Evolutionary conservation across 2,888 invertebrate genomes (phyloP), one percentile per base, ranked within the genome.

Genomic region (Gandaritis pyraliata): DNA sequence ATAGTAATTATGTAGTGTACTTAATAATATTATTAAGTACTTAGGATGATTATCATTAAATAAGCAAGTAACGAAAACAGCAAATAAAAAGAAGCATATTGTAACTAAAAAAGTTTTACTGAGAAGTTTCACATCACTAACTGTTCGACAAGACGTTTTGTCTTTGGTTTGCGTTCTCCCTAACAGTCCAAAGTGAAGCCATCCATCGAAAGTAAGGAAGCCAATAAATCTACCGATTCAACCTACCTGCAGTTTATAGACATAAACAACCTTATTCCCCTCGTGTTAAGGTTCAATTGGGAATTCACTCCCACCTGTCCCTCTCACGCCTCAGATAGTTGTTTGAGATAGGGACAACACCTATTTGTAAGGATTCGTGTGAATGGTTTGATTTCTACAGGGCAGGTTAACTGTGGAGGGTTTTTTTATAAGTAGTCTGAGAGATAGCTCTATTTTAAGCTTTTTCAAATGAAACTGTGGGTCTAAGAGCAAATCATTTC

Each of bases 201-300:
- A 83, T 86, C 83, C 78, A 81, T 85, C 81, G 79, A 74, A 62
- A 79, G 76, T 80, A 81, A 82, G 83, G 79, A 84, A 85, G 78
- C 80, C 76, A 81, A 88, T 89, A 91, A 88, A 90, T 91, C 86
- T 81, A 75, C 64, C 76, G 80, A 83, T 82, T 80, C 78, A 78
- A 77, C 74, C 82, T 86, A 81, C 75, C 73, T 75, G 70, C 70
- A 11, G 11, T 7, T 15, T 6, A 7, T 6, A 1, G 68, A 73
- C 75, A 75, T 76, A 78, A 75, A 71, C 81, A 73, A 76, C 78
- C 81, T 82, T 82, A 82, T 73, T 74, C 74, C 77, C 69, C 66
- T 72, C 70, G 72, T 78, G 76, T 80, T 85, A 85, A 82, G 82
- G 83, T 81, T 82, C 81, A 79, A 76, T 58, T 62, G 81, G 75